Conservation (phyloP, 1,140 invertebrate species). For the Planococcus citri region DNA sequence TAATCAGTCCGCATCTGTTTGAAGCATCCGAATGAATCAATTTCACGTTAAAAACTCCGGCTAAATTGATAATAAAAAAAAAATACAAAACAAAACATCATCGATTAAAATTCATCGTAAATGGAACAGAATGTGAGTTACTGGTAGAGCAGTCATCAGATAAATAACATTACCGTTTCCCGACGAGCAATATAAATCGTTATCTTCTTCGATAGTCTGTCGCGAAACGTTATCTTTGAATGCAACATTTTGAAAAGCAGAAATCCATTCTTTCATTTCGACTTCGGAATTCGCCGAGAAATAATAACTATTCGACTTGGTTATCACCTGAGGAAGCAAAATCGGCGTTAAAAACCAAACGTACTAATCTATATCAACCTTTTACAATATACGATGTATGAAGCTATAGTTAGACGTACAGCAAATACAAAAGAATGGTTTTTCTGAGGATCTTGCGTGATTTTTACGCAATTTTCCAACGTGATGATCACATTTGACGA, state of each 20-base stretch:
- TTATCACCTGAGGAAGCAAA: constrained; percentile 43
- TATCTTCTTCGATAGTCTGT: constrained; percentile 66
- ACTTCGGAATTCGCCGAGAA: constrained; percentile 54
- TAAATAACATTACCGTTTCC: constrained; percentile 42
- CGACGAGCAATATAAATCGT: constrained; percentile 70
- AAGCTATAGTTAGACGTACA: constrained; percentile 32
- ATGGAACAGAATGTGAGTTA: too few species aligned
- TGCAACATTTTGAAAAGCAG: constrained; percentile 63
- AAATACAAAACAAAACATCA: not conserved
- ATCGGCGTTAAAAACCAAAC: not conserved
- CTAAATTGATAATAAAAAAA: constrained; percentile 24
- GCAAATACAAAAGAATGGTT: constrained; percentile 42
- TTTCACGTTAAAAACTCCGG: constrained; percentile 58
- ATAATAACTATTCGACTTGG: constrained; percentile 54
- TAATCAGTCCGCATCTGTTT: constrained; percentile 53
- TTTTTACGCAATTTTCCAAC: constrained; percentile 73
- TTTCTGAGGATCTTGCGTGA: constrained; percentile 45
- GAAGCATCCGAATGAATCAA: constrained; percentile 65
- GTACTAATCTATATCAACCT: too few species aligned
- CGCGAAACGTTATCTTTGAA: constrained; percentile 53
- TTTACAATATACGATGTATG: too few species aligned
- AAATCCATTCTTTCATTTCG: constrained; percentile 62
- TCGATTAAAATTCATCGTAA: not conserved
- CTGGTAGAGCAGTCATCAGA: too few species aligned
- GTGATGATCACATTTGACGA: constrained; percentile 59